Conservation (phyloP, 2,113 vertebrate species). For the Dendropsophus ebraccatus region DNA sequence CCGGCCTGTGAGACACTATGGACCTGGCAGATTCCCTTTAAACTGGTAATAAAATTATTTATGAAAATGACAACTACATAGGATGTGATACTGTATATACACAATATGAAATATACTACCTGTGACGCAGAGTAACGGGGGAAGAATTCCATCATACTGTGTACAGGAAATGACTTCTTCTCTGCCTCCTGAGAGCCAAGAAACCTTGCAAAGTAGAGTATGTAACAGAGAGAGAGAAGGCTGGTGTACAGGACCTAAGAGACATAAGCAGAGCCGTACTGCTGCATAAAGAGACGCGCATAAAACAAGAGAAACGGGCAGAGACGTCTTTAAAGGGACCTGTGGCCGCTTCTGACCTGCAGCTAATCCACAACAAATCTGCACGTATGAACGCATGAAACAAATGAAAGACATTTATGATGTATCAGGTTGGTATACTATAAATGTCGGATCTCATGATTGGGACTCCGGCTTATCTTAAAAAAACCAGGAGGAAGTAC, state of each 20-base stretch:
- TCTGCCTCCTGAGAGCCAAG: slow-evolving; percentile 81
- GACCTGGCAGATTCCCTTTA: not conserved
- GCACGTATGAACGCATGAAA: no score
- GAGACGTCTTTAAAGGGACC: no score
- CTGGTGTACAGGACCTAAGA: slow-evolving; percentile 83
- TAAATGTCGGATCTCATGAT: no score
- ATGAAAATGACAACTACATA: not conserved
- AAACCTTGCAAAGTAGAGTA: slow-evolving; percentile 82
- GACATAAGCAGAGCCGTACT: no score
- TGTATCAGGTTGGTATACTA: no score
- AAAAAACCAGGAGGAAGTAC: no score
- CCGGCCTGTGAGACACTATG: no score
- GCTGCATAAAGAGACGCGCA: slow-evolving; percentile 28
- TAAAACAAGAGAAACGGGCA: no score
- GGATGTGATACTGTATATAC: not conserved
- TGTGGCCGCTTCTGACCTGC: no score
- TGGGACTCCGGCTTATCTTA: no score
- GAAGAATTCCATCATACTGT: slow-evolving; percentile 77
- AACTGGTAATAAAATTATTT: not conserved
- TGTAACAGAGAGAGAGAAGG: slow-evolving; percentile 83
- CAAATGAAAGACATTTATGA: no score
- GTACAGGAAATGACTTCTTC: slow-evolving; percentile 82
- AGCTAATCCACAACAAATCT: no score
- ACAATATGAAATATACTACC: slow-evolving; percentile 66
- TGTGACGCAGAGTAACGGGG: slow-evolving; percentile 73